Conservation (phyloP, 1,140 invertebrate genomes). For the Heliconius melpomene region DNA sequence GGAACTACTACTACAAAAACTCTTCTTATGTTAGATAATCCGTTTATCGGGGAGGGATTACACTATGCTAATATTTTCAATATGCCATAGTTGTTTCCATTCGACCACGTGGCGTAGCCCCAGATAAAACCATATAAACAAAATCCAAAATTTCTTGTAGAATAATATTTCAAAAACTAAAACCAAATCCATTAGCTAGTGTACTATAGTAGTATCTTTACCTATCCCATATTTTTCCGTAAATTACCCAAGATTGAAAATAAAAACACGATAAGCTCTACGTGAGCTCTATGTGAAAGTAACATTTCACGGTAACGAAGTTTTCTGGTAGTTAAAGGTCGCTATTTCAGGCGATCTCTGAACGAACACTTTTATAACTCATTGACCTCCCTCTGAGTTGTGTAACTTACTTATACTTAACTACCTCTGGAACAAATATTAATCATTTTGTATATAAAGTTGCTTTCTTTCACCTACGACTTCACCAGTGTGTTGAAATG, state of each 20-base stretch:
- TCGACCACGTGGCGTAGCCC: too few relatives aligned
- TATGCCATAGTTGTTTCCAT: too few relatives aligned
- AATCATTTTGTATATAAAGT: not conserved
- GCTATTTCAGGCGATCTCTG: not conserved
- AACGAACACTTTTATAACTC: not conserved
- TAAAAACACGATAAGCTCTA: slow-evolving; percentile 1
- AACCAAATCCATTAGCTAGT: not conserved
- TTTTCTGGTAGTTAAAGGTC: slow-evolving; percentile 9
- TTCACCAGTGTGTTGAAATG: not conserved
- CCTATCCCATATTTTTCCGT: not conserved
- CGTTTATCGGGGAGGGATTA: too few relatives aligned
- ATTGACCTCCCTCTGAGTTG: not conserved
- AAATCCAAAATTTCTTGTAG: too few relatives aligned
- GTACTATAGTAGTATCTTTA: not conserved
- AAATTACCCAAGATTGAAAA: not conserved
- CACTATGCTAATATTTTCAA: too few relatives aligned
- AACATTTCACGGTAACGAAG: not conserved
- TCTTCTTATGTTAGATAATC: too few relatives aligned
- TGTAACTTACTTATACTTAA: not conserved
- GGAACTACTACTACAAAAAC: too few relatives aligned
- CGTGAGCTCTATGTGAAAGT: not conserved
- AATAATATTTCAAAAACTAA: too few relatives aligned
- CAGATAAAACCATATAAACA: too few relatives aligned
- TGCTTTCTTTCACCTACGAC: not conserved
- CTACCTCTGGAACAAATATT: not conserved